Percentiles rank a stretch among this genome's conserved stretches.
phyloP scores from a whole-genome alignment of 2,113 vertebrate species.

The Drymodes brunneopygia region DNA sequence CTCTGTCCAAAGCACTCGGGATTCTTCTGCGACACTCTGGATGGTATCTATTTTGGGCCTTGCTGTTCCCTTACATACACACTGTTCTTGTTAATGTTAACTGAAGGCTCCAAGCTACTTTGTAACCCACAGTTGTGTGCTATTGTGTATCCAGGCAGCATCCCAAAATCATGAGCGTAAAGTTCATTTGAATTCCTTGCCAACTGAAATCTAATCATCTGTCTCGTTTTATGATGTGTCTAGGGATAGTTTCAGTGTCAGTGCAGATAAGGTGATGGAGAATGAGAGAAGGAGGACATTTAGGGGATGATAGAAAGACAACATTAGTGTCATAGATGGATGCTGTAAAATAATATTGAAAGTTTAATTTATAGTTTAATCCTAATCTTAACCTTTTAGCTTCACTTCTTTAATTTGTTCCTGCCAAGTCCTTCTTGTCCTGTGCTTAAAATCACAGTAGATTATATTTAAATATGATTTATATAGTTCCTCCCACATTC shows the following conservation, averaged over 20 bases:
- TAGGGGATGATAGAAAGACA: not conserved
- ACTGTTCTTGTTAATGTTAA: not conserved
- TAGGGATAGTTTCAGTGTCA: slow-evolving; percentile 21
- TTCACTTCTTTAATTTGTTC: not conserved
- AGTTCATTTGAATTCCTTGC: slow-evolving; percentile 21
- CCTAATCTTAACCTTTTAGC: not conserved
- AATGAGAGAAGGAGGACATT: not conserved
- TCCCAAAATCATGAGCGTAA: slow-evolving; percentile 8
- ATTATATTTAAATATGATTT: not conserved
- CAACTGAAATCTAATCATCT: slow-evolving; percentile 47
- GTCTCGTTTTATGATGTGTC: slow-evolving; percentile 32
- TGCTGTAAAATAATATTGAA: not conserved
- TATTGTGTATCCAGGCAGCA: slow-evolving; percentile 30
- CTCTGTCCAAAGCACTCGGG: not conserved
- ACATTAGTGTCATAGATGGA: not conserved
- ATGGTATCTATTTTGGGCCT: not conserved
- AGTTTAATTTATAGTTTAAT: not conserved
- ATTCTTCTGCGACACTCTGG: not conserved
- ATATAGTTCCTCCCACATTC: not conserved
- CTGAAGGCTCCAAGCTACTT: slow-evolving; percentile 21
- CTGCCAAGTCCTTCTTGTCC: not conserved
- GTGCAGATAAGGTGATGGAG: not conserved
- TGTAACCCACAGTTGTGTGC: not conserved
- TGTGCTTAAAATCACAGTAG: not conserved
- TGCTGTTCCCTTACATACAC: not conserved